These are phyloP conservation scores for Sinonovacula constricta DNA, from an alignment of 1,140 invertebrate species.

Conservation along the genomic window DNA sequence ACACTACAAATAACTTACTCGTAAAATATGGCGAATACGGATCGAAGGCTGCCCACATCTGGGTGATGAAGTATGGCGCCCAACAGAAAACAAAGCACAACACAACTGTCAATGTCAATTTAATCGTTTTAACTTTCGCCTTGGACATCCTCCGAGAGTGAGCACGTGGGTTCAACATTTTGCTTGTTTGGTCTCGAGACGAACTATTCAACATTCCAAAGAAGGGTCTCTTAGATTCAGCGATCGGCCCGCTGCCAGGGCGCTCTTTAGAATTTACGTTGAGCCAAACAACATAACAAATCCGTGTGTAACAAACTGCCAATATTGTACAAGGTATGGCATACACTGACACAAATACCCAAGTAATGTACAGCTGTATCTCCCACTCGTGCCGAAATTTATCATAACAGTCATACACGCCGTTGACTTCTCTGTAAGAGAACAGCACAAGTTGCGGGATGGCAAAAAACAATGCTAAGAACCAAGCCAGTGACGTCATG, in stretches of 20 bases:
- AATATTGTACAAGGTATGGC: slow-evolving; percentile 49
- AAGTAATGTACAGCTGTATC: slow-evolving; percentile 42
- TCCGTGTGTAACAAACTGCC: slow-evolving; percentile 80
- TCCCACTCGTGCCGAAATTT: slow-evolving; percentile 79
- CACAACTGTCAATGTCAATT: slow-evolving; percentile 87
- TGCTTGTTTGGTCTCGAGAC: too few species aligned
- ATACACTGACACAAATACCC: slow-evolving; percentile 45
- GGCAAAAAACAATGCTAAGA: slow-evolving; percentile 82
- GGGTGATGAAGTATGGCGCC: slow-evolving; percentile 83
- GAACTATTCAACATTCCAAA: neutral
- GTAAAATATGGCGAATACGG: slow-evolving; percentile 6
- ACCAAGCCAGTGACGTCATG: slow-evolving; percentile 81
- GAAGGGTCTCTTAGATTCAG: neutral
- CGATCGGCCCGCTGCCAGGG: neutral
- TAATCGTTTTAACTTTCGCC: slow-evolving; percentile 86
- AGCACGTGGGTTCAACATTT: slow-evolving; percentile 37
- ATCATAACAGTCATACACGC: slow-evolving; percentile 83
- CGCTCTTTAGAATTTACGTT: slow-evolving; percentile 31
- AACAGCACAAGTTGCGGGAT: slow-evolving; percentile 83
- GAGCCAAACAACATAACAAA: slow-evolving; percentile 81
- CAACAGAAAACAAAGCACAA: slow-evolving; percentile 86
- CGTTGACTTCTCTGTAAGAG: slow-evolving; percentile 59
- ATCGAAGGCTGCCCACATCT: slow-evolving; percentile 64
- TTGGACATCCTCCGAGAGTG: slow-evolving; percentile 52
- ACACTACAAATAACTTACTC: too few species aligned